Percentiles rank a stretch among this genome's conserved stretches.
These are phyloP conservation scores for Tiphia femorata DNA, from an alignment of 2,888 invertebrate species.

Conservation along the genomic window DNA sequence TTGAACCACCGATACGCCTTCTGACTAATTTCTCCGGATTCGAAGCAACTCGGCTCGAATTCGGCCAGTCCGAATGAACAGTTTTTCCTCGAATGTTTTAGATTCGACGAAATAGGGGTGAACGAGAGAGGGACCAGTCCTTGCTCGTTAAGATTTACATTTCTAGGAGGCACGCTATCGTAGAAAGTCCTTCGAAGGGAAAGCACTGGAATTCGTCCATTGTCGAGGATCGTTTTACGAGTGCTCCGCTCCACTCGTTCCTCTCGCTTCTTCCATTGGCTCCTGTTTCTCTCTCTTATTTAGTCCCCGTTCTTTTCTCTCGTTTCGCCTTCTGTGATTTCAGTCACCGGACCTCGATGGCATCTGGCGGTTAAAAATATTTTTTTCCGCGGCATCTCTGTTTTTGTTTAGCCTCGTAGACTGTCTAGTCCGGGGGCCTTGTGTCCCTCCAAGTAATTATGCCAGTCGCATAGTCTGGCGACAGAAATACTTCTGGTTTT, in stretches of 20 bases:
- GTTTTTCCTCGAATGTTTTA: background rate
- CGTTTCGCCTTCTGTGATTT: constrained; percentile 29
- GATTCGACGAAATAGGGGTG: background rate
- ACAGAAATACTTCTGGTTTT: constrained; percentile 41
- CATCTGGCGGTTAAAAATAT: constrained; percentile 60
- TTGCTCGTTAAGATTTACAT: too few relatives aligned
- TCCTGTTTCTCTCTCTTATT: background rate
- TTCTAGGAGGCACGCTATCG: too few relatives aligned
- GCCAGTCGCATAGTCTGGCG: constrained; percentile 35
- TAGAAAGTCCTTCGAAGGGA: too few relatives aligned
- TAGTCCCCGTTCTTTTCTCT: constrained; percentile 10
- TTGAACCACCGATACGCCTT: constrained; percentile 32
- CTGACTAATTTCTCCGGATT: constrained; percentile 16
- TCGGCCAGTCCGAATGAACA: background rate
- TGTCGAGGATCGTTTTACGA: too few relatives aligned
- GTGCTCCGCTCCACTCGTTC: too few relatives aligned
- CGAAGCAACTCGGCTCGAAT: background rate
- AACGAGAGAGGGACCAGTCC: too few relatives aligned
- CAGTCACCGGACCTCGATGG: constrained; percentile 44
- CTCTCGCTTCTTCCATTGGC: too few relatives aligned
- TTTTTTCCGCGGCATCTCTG: constrained; percentile 41
- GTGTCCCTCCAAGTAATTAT: constrained; percentile 48
- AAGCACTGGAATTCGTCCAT: too few relatives aligned
- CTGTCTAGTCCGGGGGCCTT: constrained; percentile 26
- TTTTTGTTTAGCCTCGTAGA: constrained; percentile 45